Conservation (phyloP, 2,888 invertebrate species). For the Stegophylla sp. region DNA sequence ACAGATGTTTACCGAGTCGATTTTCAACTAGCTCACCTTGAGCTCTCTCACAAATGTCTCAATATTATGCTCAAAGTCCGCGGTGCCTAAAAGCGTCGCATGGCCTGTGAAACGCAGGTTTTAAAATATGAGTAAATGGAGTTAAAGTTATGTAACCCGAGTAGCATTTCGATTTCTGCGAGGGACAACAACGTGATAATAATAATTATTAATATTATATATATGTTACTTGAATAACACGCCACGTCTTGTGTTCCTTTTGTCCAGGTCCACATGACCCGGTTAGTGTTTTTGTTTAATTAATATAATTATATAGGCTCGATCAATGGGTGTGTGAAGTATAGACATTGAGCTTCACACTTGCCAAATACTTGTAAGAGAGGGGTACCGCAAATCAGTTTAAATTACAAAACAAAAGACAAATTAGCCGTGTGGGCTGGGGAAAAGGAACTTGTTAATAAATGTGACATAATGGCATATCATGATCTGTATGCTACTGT, state of each 20-base stretch:
- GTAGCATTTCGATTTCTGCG: no score
- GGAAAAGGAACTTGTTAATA: constrained; percentile 56
- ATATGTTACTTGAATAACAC: no score
- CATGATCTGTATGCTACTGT: background rate
- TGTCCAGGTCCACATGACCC: constrained; percentile 17
- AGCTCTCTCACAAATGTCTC: constrained; percentile 26
- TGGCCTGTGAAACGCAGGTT: background rate
- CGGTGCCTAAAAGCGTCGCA: background rate
- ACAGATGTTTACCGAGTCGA: constrained; percentile 47
- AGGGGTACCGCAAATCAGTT: constrained; percentile 35
- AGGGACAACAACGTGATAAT: no score
- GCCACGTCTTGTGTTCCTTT: background rate
- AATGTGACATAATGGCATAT: constrained; percentile 22
- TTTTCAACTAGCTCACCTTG: constrained; percentile 46
- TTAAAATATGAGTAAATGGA: no score
- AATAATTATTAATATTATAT: no score
- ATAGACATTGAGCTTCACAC: constrained; percentile 45
- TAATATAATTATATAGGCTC: background rate
- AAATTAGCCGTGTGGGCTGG: constrained; percentile 7
- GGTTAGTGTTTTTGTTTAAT: constrained; percentile 25
- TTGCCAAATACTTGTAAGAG: constrained; percentile 32
- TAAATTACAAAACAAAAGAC: constrained; percentile 57
- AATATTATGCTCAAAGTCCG: constrained; percentile 1
- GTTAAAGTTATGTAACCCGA: background rate
- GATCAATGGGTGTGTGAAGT: constrained; percentile 50